Conservation (phyloP, 2,888 invertebrate species). For the Idaea aversata region DNA sequence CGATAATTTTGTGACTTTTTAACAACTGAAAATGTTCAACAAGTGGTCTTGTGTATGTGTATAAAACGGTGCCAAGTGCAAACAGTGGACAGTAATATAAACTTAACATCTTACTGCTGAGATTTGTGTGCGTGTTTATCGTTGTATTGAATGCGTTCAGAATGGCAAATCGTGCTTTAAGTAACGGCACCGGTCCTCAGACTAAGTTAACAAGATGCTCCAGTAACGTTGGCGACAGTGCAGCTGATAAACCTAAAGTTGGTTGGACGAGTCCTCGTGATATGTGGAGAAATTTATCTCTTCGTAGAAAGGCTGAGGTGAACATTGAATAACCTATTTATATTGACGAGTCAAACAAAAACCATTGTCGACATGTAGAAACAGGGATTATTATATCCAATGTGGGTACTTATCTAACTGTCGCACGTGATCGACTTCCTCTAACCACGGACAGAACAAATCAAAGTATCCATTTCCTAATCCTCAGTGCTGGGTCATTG, state of each 20-base stretch:
- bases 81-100: conserved; percentile 30
- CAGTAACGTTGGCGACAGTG: conserved; percentile 68
- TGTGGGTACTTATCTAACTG: conserved; percentile 2
- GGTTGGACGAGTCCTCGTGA: conserved; percentile 76
- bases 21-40: conserved; percentile 37
- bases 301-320: conserved; percentile 74
- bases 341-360: too few relatives aligned
- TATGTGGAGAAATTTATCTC: conserved; percentile 73
- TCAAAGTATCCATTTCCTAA: conserved; percentile 61
- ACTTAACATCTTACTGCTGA: conserved; percentile 23
- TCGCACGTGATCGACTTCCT: conserved; percentile 32
- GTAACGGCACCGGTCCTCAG: conserved; percentile 55
- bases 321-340: background rate
- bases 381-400: background rate
- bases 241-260: conserved; percentile 65
- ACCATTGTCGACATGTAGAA: background rate
- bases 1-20: conserved; percentile 32
- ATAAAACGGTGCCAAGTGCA: conserved; percentile 35
- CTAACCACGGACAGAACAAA: conserved; percentile 44
- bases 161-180: conserved; percentile 65
- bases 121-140: conserved; percentile 27
- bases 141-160: conserved; percentile 43
- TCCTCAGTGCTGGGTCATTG: conserved; percentile 62
- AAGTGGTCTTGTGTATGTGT: conserved; percentile 42
- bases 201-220: conserved; percentile 67